Conservation (phyloP, 2,113 vertebrate genomes). For the Myxocyprinus asiaticus region DNA sequence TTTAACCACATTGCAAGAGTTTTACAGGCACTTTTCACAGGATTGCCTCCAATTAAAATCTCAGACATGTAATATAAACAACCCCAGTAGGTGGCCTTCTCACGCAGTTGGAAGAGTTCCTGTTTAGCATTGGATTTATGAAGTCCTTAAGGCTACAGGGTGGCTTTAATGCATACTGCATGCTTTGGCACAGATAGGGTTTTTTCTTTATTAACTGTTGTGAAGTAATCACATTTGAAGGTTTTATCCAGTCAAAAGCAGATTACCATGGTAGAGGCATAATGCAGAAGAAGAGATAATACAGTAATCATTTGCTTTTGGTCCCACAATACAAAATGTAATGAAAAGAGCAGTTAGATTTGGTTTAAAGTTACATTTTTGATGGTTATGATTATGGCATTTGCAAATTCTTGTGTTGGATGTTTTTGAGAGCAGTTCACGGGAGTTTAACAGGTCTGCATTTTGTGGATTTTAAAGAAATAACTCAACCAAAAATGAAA, state of each 20-base stretch:
- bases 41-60: background rate
- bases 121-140: slow-evolving; percentile 51
- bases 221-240: slow-evolving; percentile 73
- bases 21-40: background rate
- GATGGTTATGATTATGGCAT: background rate
- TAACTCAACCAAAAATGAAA: too few species aligned
- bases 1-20: background rate
- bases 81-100: slow-evolving; percentile 76
- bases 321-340: too few species aligned
- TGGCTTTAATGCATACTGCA: slow-evolving; percentile 68
- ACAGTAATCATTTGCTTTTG: slow-evolving; percentile 38
- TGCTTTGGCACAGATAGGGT: slow-evolving; percentile 61
- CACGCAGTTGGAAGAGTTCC: slow-evolving; percentile 54
- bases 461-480: too few species aligned
- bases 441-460: too few species aligned
- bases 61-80: slow-evolving; percentile 43
- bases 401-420: background rate
- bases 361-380: background rate
- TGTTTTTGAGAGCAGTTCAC: too few species aligned
- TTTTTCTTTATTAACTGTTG: slow-evolving; percentile 68
- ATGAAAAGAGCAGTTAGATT: slow-evolving; percentile 2
- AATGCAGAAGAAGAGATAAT: slow-evolving; percentile 61
- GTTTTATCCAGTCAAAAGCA: slow-evolving; percentile 66
- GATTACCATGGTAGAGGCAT: slow-evolving; percentile 65
- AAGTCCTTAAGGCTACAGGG: slow-evolving; percentile 69